Conservation (phyloP, 2,888 invertebrate genomes). For the Periphyllus acericola region DNA sequence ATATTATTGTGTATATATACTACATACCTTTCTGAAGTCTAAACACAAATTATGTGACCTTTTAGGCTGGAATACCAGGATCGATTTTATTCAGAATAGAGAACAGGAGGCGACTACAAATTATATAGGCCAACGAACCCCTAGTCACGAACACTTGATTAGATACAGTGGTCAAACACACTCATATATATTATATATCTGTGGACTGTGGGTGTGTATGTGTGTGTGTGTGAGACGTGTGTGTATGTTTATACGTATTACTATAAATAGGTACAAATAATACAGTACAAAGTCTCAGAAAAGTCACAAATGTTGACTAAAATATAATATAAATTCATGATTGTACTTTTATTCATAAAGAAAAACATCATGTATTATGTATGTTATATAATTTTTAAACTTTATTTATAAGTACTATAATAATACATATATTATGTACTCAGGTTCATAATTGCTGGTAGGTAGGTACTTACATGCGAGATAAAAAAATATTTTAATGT, state of each 20-base stretch:
- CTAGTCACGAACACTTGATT: conserved; percentile 35
- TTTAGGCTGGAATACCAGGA: conserved; percentile 24
- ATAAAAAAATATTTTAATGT: background rate
- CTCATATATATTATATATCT: background rate
- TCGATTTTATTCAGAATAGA: conserved; percentile 32
- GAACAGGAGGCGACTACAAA: conserved; percentile 25
- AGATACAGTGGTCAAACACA: background rate
- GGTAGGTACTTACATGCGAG: too few relatives aligned
- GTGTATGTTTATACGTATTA: background rate
- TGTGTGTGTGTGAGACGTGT: too few relatives aligned
- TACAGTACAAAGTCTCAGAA: background rate
- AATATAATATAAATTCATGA: background rate
- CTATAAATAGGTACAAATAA: background rate
- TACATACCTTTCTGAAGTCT: background rate
- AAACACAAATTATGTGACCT: conserved; percentile 23
- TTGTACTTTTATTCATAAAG: background rate
- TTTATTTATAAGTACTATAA: too few relatives aligned
- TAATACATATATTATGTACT: too few relatives aligned
- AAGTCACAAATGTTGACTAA: background rate
- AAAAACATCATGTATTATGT: too few relatives aligned
- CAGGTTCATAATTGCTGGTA: too few relatives aligned
- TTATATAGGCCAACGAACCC: conserved; percentile 35
- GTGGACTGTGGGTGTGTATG: background rate
- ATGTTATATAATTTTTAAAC: too few relatives aligned
- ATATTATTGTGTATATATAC: background rate